Conservation (phyloP, 2,888 invertebrate genomes). For the Morpho helenor region DNA sequence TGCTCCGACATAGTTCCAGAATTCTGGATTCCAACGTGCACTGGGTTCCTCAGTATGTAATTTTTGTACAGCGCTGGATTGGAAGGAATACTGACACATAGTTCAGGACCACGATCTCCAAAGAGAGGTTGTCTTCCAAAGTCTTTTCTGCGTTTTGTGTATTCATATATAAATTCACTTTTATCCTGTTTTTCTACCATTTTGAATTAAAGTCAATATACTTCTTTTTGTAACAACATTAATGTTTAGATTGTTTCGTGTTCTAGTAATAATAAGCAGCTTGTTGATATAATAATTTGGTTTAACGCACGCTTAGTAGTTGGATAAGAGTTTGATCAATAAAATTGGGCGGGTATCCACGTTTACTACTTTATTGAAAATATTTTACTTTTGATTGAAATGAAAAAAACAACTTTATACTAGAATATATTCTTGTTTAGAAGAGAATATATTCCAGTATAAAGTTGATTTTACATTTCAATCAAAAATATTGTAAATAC, state of each 20-base stretch:
- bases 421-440: too few species aligned
- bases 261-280: too few species aligned
- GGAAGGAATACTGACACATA: constrained; percentile 81
- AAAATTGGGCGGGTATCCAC: too few species aligned
- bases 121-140: constrained; percentile 87
- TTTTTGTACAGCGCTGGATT: constrained; percentile 76
- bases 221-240: background rate
- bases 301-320: too few species aligned
- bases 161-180: constrained; percentile 66
- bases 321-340: background rate
- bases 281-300: too few species aligned
- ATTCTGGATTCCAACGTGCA: constrained; percentile 81
- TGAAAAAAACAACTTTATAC: too few species aligned
- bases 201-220: background rate
- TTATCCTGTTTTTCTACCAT: constrained; percentile 63
- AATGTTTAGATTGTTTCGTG: background rate
- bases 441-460: too few species aligned
- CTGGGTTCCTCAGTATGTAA: constrained; percentile 81
- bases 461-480: too few species aligned
- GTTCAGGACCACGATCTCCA: constrained; percentile 82
- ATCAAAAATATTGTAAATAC: too few species aligned
- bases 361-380: too few species aligned
- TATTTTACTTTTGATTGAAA: too few species aligned
- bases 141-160: constrained; percentile 83
- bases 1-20: constrained; percentile 80